These are phyloP conservation scores for Gnathonemus longibarbis DNA, from an alignment of 2,113 vertebrate species.

Conservation along the genomic window DNA sequence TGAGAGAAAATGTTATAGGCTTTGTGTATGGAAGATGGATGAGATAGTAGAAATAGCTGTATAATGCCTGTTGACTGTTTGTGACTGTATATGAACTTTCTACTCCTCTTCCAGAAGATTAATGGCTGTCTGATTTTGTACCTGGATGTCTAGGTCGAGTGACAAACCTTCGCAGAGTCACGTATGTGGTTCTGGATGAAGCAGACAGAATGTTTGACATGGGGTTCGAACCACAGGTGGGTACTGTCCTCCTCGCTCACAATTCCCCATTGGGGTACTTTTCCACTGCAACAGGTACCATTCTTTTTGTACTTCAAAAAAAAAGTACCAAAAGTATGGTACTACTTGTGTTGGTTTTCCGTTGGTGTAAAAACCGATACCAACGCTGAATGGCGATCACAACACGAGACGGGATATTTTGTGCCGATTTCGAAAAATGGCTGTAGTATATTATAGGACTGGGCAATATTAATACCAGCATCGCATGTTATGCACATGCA, in stretches of 20 bases:
- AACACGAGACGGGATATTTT: no score
- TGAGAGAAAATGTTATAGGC: background rate
- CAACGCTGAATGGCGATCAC: no score
- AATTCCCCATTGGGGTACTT: background rate
- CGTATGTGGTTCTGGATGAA: slow-evolving; percentile 93
- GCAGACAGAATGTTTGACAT: slow-evolving; percentile 99
- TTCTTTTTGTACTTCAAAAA: no score
- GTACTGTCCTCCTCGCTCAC: background rate
- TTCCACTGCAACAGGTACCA: background rate
- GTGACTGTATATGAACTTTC: background rate
- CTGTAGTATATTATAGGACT: no score
- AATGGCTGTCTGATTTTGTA: slow-evolving; percentile 24
- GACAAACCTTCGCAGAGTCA: slow-evolving; percentile 88
- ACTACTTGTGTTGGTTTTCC: no score
- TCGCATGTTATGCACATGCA: no score
- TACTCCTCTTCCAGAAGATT: background rate
- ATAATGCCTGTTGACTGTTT: slow-evolving; percentile 18
- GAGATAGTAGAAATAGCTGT: slow-evolving; percentile 7
- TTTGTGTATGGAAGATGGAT: slow-evolving; percentile 4
- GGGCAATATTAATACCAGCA: no score
- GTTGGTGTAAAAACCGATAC: no score
- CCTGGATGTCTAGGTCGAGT: slow-evolving; percentile 74
- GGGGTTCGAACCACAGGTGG: slow-evolving; percentile 97
- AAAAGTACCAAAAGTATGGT: no score
- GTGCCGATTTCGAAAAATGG: no score